Conservation (phyloP, 2,888 invertebrate genomes). For the Tuberolachnus salignus region DNA sequence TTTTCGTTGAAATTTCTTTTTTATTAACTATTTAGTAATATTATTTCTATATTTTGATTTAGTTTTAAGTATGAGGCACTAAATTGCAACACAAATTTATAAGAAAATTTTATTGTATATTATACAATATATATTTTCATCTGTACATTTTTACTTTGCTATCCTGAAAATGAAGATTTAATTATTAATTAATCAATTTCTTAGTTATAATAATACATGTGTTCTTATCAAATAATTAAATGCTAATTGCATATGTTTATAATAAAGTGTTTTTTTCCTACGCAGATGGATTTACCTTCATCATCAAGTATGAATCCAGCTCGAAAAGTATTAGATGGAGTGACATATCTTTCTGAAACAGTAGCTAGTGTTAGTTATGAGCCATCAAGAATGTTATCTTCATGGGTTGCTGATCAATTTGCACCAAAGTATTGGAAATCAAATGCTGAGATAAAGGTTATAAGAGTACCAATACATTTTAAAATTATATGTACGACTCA, state of each 20-base stretch:
- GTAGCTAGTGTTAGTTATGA: conserved; percentile 72
- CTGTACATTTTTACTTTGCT: too few relatives aligned
- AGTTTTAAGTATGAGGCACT: too few relatives aligned
- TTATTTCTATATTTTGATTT: background rate
- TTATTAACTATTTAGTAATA: background rate
- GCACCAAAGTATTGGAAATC: conserved; percentile 82
- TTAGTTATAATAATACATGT: too few relatives aligned
- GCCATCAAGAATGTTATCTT: conserved; percentile 72
- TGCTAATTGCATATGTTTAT: too few relatives aligned
- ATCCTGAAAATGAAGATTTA: too few relatives aligned
- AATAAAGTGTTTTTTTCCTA: background rate
- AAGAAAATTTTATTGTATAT: too few relatives aligned
- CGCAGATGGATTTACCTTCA: conserved; percentile 56
- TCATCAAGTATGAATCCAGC: conserved; percentile 67
- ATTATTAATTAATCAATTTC: too few relatives aligned
- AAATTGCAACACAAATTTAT: too few relatives aligned
- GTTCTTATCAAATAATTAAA: too few relatives aligned
- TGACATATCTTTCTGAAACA: conserved; percentile 70
- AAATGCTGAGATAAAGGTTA: conserved; percentile 75
- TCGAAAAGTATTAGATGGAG: conserved; percentile 71
- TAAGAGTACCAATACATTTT: conserved; percentile 38
- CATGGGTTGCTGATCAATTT: conserved; percentile 79
- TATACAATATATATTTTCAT: too few relatives aligned
- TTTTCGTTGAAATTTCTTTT: background rate
- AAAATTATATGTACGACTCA: background rate